Conservation (phyloP, 2,797 vertebrate species). For the Sebastes melanostomus region DNA sequence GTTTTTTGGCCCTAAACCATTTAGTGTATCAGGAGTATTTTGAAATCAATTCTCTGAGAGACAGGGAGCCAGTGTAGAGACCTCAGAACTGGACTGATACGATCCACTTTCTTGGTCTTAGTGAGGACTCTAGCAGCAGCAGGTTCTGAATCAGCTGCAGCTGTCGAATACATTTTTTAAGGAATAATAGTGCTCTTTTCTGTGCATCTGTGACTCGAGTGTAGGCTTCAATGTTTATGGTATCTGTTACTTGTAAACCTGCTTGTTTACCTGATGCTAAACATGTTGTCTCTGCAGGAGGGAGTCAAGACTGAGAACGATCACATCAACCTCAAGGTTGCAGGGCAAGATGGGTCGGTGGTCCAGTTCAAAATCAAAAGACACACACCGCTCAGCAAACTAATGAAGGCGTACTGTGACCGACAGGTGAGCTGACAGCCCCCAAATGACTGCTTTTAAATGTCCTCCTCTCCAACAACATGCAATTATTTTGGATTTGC, state of each 20-base stretch:
- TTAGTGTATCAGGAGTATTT: no score
- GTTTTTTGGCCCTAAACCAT: no score
- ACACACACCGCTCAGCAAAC: constrained; percentile 93
- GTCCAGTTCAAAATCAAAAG: constrained; percentile 97
- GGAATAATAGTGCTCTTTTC: no score
- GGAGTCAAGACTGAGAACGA: constrained; percentile 94
- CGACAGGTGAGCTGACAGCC: constrained; percentile 84
- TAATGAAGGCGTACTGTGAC: constrained; percentile 96
- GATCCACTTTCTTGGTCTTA: no score
- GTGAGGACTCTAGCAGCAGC: no score
- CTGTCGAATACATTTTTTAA: no score
- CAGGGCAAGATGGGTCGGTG: constrained; percentile 92
- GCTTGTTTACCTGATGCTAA: background rate
- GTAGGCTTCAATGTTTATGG: background rate
- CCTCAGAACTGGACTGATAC: no score
- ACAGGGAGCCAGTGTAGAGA: no score
- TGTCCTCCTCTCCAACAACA: background rate
- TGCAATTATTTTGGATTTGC: background rate
- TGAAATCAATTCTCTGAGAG: no score
- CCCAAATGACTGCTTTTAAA: background rate
- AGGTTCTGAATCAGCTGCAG: no score
- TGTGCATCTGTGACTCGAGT: background rate
- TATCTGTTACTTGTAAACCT: background rate
- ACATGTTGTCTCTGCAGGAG: constrained; percentile 77
- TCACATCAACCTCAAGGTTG: constrained; percentile 94